Evolutionary conservation across 2,888 invertebrate species (phyloP), one percentile per base, ranked within the genome.

Genomic region (Melanostoma mellinum): DNA sequence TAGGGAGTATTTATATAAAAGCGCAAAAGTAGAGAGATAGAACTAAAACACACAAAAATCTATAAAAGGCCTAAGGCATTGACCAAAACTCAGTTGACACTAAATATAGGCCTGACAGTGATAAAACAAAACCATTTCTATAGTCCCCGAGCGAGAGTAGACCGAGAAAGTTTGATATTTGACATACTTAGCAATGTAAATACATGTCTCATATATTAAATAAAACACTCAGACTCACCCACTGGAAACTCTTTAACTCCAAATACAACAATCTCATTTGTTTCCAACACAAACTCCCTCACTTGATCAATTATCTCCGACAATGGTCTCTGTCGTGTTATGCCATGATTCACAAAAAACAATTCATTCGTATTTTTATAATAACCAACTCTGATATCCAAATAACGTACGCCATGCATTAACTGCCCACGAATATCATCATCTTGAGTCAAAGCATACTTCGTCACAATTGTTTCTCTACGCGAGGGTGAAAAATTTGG

Each of bases 241-340:
- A 92, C 90, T n/a, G 93, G 93, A 87, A 94, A 94, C 86, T 93
- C 93, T 86, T 94, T 94, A 10, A 94, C 88, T 77, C 94, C 94
- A 75, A 94, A 91, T 52, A 94, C 92, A 1, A 94, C 91, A 80
- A 94, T 93, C 88, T 94, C 94, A 84, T 93, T 92, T 9, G 93
- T 93, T 85, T 92, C 92, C 40, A 91, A 88, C 2, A 94, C 90
- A 88, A 94, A 94, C 6, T 89, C 89, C 87, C 91, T 92, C 1
- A 94, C 91, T 86, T 93, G 93, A 35, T 92, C 89, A 1, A 94
- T 88, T 0, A 93, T 89, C 38, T 90, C 90, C 63, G 89, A 88
- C 33, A 94, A 87, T 0, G 93, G 92, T 3, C 92, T 90, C 36
- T 93, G 90, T 20, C 91, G 89, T 2, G 92, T 90, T 6, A 92